These are phyloP conservation scores for Oophaga sylvatica DNA, from an alignment of 2,797 vertebrate genomes.

Conservation along the genomic window DNA sequence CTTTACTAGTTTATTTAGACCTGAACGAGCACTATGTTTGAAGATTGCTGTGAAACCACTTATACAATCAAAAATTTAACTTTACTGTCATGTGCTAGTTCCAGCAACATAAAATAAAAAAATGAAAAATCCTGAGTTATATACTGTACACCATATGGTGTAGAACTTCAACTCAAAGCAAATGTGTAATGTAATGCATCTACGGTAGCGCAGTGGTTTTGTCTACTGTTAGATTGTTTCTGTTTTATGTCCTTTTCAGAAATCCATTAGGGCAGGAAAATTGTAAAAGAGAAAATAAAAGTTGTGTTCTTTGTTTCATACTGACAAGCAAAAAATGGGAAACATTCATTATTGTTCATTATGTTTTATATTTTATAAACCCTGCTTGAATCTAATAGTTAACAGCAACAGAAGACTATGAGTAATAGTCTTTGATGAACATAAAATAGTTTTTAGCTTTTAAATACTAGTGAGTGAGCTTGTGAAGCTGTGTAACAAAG, in stretches of 20 bases:
- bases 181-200: constrained; percentile 43
- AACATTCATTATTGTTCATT: constrained; percentile 53
- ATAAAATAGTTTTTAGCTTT: neutral
- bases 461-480: constrained; percentile 9
- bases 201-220: constrained; percentile 25
- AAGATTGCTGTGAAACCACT: constrained; percentile 61
- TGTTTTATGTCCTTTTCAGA: constrained; percentile 48
- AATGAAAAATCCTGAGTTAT: constrained; percentile 42
- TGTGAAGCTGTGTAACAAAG: neutral
- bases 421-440: neutral
- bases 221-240: constrained; percentile 29
- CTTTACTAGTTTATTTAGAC: constrained; percentile 61
- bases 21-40: constrained; percentile 56
- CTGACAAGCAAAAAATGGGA: constrained; percentile 41
- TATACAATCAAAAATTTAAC: constrained; percentile 62
- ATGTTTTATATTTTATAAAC: constrained; percentile 41
- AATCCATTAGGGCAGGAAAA: constrained; percentile 49
- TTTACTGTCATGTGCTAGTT: constrained; percentile 58
- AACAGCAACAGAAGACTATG: constrained; percentile 3
- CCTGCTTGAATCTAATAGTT: constrained; percentile 16
- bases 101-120: constrained; percentile 55
- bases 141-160: constrained; percentile 45
- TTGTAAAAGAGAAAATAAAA: constrained; percentile 9
- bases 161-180: constrained; percentile 48
- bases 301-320: constrained; percentile 35